Evolutionary conservation across 2,797 vertebrate genomes (phyloP).

Genomic region (Xyrichtys novacula): DNA sequence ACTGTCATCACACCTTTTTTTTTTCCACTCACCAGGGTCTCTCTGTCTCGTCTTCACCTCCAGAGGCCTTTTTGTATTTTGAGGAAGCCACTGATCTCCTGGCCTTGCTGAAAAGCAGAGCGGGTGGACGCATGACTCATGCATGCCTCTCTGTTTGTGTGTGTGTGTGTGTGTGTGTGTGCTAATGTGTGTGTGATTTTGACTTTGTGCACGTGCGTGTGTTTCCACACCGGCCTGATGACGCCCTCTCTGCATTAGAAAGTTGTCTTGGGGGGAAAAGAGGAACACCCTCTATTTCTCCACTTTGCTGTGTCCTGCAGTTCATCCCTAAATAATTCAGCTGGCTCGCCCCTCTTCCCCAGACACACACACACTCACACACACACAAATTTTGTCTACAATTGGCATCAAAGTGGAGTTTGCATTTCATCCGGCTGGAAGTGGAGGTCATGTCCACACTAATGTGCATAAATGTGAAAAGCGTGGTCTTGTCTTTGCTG

Average conservation of each 20-base stretch:
- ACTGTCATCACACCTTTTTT: slow-evolving; percentile 73
- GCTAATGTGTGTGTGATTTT: slow-evolving; percentile 22
- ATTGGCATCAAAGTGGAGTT: slow-evolving; percentile 58
- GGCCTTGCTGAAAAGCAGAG: slow-evolving; percentile 70
- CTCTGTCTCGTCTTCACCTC: slow-evolving; percentile 37
- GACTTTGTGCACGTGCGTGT: slow-evolving; percentile 29
- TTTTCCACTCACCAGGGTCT: slow-evolving; percentile 42
- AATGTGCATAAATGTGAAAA: slow-evolving; percentile 47
- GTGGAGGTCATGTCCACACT: slow-evolving; percentile 43
- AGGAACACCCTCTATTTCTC: slow-evolving; percentile 63
- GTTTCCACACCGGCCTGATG: background rate
- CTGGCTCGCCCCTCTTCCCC: slow-evolving; percentile 39
- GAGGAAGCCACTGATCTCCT: slow-evolving; percentile 75
- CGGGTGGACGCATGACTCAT: slow-evolving; percentile 74
- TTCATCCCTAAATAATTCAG: slow-evolving; percentile 81
- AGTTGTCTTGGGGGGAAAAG: slow-evolving; percentile 67
- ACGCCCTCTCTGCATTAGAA: slow-evolving; percentile 49
- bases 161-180: slow-evolving; percentile 38
- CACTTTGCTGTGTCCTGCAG: slow-evolving; percentile 66
- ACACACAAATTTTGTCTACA: slow-evolving; percentile 28
- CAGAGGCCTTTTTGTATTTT: slow-evolving; percentile 64
- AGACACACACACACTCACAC: slow-evolving; percentile 1
- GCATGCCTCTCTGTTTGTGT: slow-evolving; percentile 5
- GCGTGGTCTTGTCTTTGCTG: slow-evolving; percentile 26
- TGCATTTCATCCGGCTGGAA: slow-evolving; percentile 51